Evolutionary conservation across 2,113 vertebrate species (phyloP).

Genomic region (Dasyurus viverrinus): DNA sequence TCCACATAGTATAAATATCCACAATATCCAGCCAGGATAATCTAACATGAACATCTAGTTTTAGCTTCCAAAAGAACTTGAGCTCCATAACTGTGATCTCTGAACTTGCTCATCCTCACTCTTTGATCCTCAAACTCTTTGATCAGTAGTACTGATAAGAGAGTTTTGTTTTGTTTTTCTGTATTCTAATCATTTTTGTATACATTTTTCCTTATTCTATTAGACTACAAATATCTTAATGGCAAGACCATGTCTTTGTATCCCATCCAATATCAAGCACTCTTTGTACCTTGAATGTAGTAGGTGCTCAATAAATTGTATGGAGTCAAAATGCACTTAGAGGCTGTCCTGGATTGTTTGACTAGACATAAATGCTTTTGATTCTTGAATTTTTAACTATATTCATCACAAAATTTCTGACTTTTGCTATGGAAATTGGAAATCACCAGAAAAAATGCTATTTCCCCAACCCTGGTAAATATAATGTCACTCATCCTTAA

Average conservation of each 20-base stretch:
- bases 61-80: conserved; percentile 11
- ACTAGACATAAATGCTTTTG: not conserved
- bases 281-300: not conserved
- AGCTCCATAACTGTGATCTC: not conserved
- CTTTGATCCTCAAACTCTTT: not conserved
- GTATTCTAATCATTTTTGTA: not conserved
- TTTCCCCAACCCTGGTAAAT: not conserved
- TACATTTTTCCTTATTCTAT: not conserved
- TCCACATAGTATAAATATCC: not conserved
- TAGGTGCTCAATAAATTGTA: not conserved
- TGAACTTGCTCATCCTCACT: too few relatives aligned
- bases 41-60: not conserved
- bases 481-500: not conserved
- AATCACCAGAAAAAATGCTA: not conserved
- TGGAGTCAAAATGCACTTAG: not conserved
- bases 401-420: not conserved
- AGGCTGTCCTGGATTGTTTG: not conserved
- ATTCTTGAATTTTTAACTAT: not conserved
- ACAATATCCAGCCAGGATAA: not conserved
- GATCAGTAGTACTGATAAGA: not conserved
- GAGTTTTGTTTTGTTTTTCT: too few relatives aligned
- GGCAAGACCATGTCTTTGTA: not conserved
- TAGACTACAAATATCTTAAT: not conserved
- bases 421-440: not conserved
- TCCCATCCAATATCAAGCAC: not conserved